phyloP scores from a whole-genome alignment of 2,888 invertebrate genomes.

The Apomyelois bistriatella region DNA sequence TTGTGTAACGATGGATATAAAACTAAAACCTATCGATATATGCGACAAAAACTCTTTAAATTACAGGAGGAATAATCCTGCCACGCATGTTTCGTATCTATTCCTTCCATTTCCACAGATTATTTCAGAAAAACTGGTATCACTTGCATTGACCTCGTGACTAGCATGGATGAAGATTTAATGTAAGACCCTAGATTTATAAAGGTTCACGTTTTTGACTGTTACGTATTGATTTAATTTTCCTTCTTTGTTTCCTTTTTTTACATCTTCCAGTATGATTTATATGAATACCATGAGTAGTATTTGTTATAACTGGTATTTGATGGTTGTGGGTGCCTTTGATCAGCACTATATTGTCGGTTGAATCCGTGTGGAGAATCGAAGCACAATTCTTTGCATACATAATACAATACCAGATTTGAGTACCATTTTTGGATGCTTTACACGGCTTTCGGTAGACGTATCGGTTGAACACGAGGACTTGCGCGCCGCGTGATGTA shows the following conservation, averaged over 20 bases:
- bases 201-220: conserved; percentile 11
- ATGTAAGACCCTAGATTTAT: conserved; percentile 12
- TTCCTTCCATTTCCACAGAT: no score
- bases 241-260: no score
- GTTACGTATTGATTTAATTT: no score
- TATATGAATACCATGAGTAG: conserved; percentile 29
- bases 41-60: no score
- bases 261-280: background rate
- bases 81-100: no score
- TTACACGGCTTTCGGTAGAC: conserved; percentile 1
- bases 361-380: conserved; percentile 33
- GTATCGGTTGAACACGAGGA: background rate
- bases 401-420: conserved; percentile 8
- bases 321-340: conserved; percentile 40
- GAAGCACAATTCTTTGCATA: conserved; percentile 28
- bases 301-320: conserved; percentile 32
- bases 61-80: no score
- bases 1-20: no score
- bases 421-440: background rate
- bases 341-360: conserved; percentile 40
- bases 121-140: no score
- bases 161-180: no score
- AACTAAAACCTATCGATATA: no score
- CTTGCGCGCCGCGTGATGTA: background rate
- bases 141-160: no score